Evolutionary conservation across 2,888 invertebrate genomes (phyloP).

Genomic region (Nemotelus pantherinus): DNA sequence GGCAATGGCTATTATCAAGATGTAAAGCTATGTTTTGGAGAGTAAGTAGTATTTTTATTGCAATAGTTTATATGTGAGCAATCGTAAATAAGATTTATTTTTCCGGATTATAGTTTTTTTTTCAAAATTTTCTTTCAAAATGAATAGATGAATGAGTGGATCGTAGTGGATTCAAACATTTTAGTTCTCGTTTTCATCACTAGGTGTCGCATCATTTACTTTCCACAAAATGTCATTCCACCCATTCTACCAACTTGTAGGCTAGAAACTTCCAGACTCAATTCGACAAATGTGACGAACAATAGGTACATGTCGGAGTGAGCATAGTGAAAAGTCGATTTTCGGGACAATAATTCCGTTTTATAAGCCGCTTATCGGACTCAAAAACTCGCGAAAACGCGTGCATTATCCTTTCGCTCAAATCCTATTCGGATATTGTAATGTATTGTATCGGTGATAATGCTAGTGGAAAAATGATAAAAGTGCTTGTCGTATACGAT

Average conservation of each 20-base stretch:
- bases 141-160: too few species aligned
- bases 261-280: constrained; percentile 1
- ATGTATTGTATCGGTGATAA: constrained; percentile 48
- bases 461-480: constrained; percentile 45
- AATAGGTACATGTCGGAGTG: background rate
- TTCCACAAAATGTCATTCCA: background rate
- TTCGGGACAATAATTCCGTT: constrained; percentile 10
- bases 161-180: too few species aligned
- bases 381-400: background rate
- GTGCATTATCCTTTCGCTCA: constrained; percentile 19
- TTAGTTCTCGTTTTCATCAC: background rate
- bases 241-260: background rate
- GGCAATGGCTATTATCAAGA: background rate
- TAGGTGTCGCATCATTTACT: background rate
- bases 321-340: background rate
- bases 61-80: background rate
- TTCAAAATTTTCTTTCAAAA: too few species aligned
- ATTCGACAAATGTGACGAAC: constrained; percentile 16
- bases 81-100: too few species aligned
- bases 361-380: background rate
- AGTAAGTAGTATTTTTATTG: background rate
- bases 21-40: background rate
- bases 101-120: too few species aligned
- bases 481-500: constrained; percentile 15
- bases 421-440: constrained; percentile 31